Base-by-base conservation (phyloP, 1,140 invertebrate species). In the Microplitis demolitor region DNA sequence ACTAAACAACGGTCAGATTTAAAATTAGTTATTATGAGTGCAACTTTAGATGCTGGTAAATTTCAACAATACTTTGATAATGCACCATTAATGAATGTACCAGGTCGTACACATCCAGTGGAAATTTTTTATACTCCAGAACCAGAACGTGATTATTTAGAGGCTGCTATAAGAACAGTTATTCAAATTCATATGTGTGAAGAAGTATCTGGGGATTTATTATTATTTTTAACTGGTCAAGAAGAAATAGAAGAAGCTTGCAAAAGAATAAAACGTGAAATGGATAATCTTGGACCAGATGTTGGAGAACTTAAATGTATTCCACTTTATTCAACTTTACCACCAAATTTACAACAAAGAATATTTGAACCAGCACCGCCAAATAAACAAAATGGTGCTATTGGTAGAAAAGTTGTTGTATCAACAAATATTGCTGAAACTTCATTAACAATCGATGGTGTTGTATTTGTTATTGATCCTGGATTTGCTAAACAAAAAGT, bases 381-480 rank as follows among this genome's bases (percentile, higher is more conserved):
- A 4, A 96, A 93, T 67, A 96, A 96, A 85, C 82, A 95, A 0
- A 98, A 97, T 83, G 98, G 98, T 8, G 96, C 95, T 0, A 96
- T 99, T 69, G 97, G 98, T 0, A 89, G 97, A 16, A 99, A 99
- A 88, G 92, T 98, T 24, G 98, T 99, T 0, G 96, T 99, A 0
- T 99, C 98, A 0, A 99, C 98, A 0, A 99, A 99, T 83, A 99
- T 99, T 78, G 98, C 98, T 0, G 98, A 99, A 89, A 99, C 98
- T 0, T 99, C 98, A 0, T 88, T 99, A 4, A 99, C 98, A 1
- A 99, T 99, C 80, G 98, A 99, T 83, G 98, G 98, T 71, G 97
- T 99, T n/a, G 98, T 99, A 4, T 99, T 99, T 88, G 98, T 99
- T 1, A 99, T 99, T 82, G 98, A 99, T 89, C 98, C 98, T n/a